phyloP scores from a whole-genome alignment of 30 jellyfish, hydroid and myxozoan species.

The Catostylus mosaicus region DNA sequence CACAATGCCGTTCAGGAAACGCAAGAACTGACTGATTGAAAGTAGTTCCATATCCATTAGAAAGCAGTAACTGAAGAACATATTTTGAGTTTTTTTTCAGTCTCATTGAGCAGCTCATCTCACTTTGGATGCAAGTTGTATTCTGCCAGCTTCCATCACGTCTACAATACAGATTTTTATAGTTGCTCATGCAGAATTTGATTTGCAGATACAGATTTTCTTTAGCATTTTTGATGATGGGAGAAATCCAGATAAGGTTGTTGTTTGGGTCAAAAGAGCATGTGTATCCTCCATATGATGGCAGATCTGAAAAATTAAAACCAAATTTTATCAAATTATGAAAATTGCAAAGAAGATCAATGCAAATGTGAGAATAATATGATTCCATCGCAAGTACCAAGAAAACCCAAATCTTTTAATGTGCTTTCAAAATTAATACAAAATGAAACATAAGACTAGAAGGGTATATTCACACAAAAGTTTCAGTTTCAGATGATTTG shows the following conservation, averaged over 20 bases:
- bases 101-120: neutral
- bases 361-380: too few relatives aligned
- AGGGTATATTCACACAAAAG: too few relatives aligned
- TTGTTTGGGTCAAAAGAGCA: neutral
- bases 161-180: neutral
- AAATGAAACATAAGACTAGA: too few relatives aligned
- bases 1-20: neutral
- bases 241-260: neutral
- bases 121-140: neutral
- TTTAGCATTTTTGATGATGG: neutral
- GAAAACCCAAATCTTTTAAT: neutral
- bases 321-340: too few relatives aligned
- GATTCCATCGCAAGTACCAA: too few relatives aligned
- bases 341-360: neutral
- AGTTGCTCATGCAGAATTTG: neutral
- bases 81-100: neutral
- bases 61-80: neutral
- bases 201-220: neutral
- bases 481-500: neutral
- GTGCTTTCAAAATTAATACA: neutral
- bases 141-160: neutral
- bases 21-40: neutral
- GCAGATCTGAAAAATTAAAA: neutral
- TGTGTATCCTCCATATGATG: neutral
- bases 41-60: neutral